phyloP scores from a whole-genome alignment of 2,113 vertebrate species.

The Halcyon senegalensis region DNA sequence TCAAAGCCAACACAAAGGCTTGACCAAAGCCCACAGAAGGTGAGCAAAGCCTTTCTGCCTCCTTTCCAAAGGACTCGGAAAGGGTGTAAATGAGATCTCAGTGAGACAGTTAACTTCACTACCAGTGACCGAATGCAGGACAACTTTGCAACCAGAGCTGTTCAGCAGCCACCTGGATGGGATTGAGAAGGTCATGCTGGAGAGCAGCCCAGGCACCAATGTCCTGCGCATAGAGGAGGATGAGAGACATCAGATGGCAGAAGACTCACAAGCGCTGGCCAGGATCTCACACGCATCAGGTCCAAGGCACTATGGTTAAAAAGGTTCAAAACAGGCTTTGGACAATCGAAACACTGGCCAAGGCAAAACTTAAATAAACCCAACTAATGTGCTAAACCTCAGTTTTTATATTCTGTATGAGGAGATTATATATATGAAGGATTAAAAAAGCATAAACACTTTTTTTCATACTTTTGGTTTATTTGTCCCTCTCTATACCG shows the following conservation, averaged over 20 bases:
- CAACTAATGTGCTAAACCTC: conserved; percentile 51
- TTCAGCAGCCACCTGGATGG: neutral
- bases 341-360: neutral
- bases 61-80: neutral
- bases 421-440: conserved; percentile 22
- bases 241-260: neutral
- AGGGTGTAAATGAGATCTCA: neutral
- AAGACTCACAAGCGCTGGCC: neutral
- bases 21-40: neutral
- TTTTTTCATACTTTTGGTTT: conserved; percentile 2
- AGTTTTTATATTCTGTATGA: conserved; percentile 3
- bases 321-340: neutral
- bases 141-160: neutral
- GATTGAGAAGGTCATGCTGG: neutral
- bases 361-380: conserved; percentile 25
- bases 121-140: neutral
- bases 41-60: neutral
- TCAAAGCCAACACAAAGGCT: neutral
- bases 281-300: neutral
- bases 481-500: neutral
- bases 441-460: conserved; percentile 30
- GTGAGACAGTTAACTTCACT: neutral
- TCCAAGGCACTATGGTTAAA: neutral
- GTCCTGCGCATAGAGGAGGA: neutral
- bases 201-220: neutral